Evolutionary conservation across 2,797 vertebrate species (phyloP).

Genomic region (Pseudomugil gertrudae): DNA sequence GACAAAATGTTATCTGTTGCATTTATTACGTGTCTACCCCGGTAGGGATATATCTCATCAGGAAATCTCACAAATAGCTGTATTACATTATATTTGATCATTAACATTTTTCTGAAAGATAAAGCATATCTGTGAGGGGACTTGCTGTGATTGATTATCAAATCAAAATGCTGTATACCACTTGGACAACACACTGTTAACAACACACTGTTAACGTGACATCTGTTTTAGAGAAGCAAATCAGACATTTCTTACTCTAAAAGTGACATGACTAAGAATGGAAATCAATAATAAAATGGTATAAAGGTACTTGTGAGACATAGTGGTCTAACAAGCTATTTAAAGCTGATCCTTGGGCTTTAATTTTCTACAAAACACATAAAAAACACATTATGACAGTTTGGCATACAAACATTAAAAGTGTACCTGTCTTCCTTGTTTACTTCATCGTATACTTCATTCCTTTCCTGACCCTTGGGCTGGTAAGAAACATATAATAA

Average conservation of each 20-base stretch:
- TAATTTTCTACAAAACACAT: neutral
- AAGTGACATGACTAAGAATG: neutral
- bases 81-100: neutral
- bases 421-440: conserved; percentile 80
- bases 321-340: neutral
- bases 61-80: neutral
- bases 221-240: neutral
- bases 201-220: neutral
- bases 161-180: neutral
- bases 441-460: conserved; percentile 64
- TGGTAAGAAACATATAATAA: conserved; percentile 42
- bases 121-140: neutral
- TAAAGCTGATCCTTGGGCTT: neutral
- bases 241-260: no score
- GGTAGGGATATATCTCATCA: neutral
- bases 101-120: neutral
- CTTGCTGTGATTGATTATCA: neutral
- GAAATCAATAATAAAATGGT: neutral
- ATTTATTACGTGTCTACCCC: neutral
- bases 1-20: neutral
- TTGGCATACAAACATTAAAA: conserved; percentile 2
- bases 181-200: neutral
- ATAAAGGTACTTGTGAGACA: neutral
- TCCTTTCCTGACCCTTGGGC: conserved; percentile 71
- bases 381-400: neutral